phyloP scores from a whole-genome alignment of 2,797 vertebrate genomes.

The Brachyrhaphis roseni region DNA sequence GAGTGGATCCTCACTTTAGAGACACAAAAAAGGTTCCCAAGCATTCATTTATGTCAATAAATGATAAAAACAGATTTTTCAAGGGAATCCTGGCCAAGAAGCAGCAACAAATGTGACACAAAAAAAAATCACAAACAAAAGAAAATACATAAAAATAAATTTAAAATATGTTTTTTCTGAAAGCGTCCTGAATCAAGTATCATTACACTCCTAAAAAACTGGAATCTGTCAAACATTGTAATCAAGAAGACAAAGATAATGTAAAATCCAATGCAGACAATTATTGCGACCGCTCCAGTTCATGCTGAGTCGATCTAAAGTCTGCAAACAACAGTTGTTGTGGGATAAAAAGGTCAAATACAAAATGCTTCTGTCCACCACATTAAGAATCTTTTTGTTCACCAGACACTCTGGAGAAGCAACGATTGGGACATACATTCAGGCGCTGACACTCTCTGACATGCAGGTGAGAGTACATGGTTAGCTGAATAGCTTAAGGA shows the following conservation, averaged over 20 bases:
- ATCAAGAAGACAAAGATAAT: neutral
- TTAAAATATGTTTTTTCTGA: no score
- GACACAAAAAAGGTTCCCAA: neutral
- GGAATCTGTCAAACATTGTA: neutral
- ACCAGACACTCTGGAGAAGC: slow-evolving; percentile 17
- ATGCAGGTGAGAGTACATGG: slow-evolving; percentile 27
- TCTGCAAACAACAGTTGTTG: neutral
- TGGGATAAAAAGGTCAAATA: neutral
- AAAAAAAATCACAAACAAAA: neutral
- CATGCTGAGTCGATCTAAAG: no score
- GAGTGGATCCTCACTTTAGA: neutral
- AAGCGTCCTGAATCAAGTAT: neutral
- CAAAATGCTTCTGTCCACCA: neutral
- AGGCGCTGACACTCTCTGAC: slow-evolving; percentile 25
- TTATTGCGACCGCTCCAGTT: neutral
- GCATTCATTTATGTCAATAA: neutral
- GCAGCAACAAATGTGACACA: no score
- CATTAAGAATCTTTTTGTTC: slow-evolving; percentile 35
- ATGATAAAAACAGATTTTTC: neutral
- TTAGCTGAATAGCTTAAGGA: slow-evolving; percentile 27
- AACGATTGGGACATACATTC: slow-evolving; percentile 19
- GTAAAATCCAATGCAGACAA: neutral
- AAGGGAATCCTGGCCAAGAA: no score
- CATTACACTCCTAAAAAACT: neutral
- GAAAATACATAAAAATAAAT: no score